A percentile compares a stretch with the other conserved stretches of the same genome.
These are phyloP conservation scores for Pseudochirops cupreus DNA, from an alignment of 2,797 vertebrate genomes.

Conservation along the genomic window DNA sequence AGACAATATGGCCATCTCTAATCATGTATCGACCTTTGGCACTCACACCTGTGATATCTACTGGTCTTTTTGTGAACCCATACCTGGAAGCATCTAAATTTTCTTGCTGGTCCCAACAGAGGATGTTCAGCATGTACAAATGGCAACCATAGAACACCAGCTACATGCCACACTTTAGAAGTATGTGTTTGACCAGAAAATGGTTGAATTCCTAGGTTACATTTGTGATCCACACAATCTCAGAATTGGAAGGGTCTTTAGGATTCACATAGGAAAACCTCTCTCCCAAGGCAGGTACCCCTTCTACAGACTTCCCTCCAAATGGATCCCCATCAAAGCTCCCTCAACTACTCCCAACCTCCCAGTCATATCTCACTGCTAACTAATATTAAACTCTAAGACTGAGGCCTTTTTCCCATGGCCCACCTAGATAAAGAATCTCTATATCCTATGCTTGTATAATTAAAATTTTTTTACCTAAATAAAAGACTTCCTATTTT, in stretches of 20 bases:
- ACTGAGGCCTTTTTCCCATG: background rate
- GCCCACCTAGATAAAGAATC: background rate
- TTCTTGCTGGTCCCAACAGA: background rate
- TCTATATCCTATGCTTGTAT: background rate
- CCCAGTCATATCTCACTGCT: background rate
- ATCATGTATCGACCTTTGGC: background rate
- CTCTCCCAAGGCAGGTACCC: background rate
- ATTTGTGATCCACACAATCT: background rate
- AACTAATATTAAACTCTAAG: background rate
- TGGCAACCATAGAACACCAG: background rate
- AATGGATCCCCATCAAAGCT: background rate
- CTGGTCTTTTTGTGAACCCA: background rate
- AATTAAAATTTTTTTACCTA: background rate
- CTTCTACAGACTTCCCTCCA: background rate
- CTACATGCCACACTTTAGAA: too few species aligned
- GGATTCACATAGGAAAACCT: background rate
- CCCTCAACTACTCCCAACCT: background rate
- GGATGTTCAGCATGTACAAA: background rate
- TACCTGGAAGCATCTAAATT: background rate
- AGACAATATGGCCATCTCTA: background rate
- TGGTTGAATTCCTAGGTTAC: background rate
- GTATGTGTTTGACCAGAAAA: background rate
- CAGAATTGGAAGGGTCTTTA: background rate
- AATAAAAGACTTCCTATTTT: background rate
- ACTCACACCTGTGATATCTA: background rate